Percentiles rank a stretch among this genome's conserved stretches.
Conservation (phyloP, 2,888 invertebrate genomes). For the Seira musarum region DNA sequence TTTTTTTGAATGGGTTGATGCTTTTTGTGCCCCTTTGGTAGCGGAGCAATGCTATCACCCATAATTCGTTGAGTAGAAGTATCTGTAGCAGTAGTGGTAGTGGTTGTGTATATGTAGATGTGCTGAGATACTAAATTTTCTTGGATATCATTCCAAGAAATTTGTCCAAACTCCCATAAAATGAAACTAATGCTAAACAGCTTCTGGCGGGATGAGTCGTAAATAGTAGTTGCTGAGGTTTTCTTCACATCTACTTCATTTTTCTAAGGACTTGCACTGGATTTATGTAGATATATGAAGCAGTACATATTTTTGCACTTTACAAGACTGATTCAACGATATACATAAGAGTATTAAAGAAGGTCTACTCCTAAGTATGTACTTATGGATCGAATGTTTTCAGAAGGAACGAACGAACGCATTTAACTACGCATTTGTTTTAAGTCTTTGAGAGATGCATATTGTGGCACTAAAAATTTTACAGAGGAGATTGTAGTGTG, state of each 20-base stretch:
- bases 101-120: slow-evolving; percentile 6
- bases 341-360: background rate
- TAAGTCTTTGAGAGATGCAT: slow-evolving; percentile 9
- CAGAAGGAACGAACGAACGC: background rate
- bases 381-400: background rate
- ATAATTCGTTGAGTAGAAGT: too few relatives aligned
- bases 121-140: slow-evolving; percentile 46
- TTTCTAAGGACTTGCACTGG: background rate
- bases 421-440: slow-evolving; percentile 8
- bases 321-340: background rate
- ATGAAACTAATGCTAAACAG: slow-evolving; percentile 59
- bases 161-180: slow-evolving; percentile 58
- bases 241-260: slow-evolving; percentile 6
- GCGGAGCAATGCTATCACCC: too few relatives aligned
- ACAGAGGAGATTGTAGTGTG: background rate
- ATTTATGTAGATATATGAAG: background rate
- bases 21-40: slow-evolving; percentile 17
- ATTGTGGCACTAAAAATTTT: background rate
- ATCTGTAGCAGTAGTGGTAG: background rate
- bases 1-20: slow-evolving; percentile 16
- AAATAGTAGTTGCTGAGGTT: slow-evolving; percentile 39
- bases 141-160: slow-evolving; percentile 58
- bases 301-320: slow-evolving; percentile 3
- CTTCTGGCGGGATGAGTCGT: slow-evolving; percentile 58
- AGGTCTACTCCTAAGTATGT: background rate